Base-by-base conservation (phyloP, 2,797 vertebrate species). In the Enteromius paludinosus region DNA sequence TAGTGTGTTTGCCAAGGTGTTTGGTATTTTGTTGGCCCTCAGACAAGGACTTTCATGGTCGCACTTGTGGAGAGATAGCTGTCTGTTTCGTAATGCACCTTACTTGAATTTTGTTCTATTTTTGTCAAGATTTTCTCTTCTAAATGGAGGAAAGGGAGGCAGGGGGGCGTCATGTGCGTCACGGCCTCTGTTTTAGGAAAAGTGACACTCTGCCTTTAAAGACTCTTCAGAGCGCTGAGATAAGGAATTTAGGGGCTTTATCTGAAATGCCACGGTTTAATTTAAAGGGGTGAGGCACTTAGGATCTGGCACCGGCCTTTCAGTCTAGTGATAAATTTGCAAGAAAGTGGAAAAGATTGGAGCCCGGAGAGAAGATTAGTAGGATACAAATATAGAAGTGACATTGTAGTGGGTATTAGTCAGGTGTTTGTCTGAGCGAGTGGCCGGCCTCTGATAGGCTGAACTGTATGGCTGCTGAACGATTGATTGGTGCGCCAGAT, bases 161-260 rank as follows among this genome's bases (percentile, higher is more conserved):
- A 68, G 84, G 76, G 79, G 30, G 75, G 45, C 5, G 74, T 54
- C 41, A 86, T 74, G 41, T 90, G 91, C 78, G 74, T 92, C 91
- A 92, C 85, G 86, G 91, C 78, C 89, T 93, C 94, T 94, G 90
- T 94, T 96, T 95, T 92, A 88, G 86, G 94, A 93, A 94, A 93
- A 94, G 93, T 95, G 93, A 95, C 94, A 91, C 94, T 96, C 95
- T 96, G 95, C 94, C 96, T 97, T 97, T 96, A 97, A 97, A 97
- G 94, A 95, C 93, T 95, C 94, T 95, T 94, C 93, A 88, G 95
- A 94, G 93, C 95, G 94, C 94, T 83, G 74, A 94, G 97, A 98
- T 98, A 98, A 98, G 97, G 97, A 98, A 99, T 99, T 97, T 98
- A 96, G 97, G 97, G 96, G 95, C 97, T 98, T 98, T 99, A 99